Evolutionary conservation across 2,888 invertebrate species (phyloP).

Genomic region (Sisyra nigra): DNA sequence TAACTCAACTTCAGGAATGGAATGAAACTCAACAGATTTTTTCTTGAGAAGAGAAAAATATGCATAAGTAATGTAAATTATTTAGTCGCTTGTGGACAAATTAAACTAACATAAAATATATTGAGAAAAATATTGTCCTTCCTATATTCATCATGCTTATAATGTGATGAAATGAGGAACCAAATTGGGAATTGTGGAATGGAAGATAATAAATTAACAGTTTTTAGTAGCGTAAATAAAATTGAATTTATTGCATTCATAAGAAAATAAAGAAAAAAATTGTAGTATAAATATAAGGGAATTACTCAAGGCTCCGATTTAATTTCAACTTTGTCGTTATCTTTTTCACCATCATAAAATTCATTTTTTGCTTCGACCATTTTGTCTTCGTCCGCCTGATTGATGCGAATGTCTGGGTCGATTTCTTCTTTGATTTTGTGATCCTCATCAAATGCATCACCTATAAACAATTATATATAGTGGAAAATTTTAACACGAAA

Average conservation of each 20-base stretch:
- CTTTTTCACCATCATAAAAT: conserved; percentile 81
- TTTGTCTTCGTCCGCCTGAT: conserved; percentile 64
- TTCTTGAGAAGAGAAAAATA: too few species aligned
- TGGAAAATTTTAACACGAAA: too few species aligned
- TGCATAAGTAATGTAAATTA: too few species aligned
- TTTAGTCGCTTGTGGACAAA: too few species aligned
- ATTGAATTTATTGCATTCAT: neutral
- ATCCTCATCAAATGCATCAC: conserved; percentile 60
- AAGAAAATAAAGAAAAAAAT: neutral
- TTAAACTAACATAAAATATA: too few species aligned
- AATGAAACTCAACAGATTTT: too few species aligned
- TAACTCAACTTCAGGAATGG: too few species aligned
- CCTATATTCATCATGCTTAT: too few species aligned
- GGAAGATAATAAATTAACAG: neutral
- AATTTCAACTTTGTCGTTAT: conserved; percentile 59
- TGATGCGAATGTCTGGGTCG: conserved; percentile 68
- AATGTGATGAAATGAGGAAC: too few species aligned
- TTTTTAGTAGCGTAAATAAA: neutral
- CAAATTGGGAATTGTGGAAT: too few species aligned
- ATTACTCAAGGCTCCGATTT: conserved; percentile 27
- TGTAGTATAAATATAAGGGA: neutral
- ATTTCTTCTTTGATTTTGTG: conserved; percentile 55
- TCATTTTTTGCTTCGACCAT: conserved; percentile 73
- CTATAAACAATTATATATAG: conserved; percentile 18
- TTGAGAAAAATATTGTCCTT: too few species aligned